Conservation (phyloP, 2,113 vertebrate species). For the Tachuris rubrigastra region DNA sequence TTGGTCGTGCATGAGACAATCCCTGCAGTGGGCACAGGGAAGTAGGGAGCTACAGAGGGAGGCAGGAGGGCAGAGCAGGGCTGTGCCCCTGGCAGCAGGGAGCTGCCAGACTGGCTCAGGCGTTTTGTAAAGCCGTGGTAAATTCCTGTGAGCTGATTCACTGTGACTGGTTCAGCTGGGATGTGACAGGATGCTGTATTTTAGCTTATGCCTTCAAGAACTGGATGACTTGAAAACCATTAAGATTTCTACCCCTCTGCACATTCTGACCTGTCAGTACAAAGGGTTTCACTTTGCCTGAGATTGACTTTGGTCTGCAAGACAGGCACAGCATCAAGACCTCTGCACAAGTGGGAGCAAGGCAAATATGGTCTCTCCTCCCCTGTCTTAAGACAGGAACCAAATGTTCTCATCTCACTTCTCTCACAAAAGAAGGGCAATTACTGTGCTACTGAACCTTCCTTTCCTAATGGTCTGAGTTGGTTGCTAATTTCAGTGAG, state of each 20-base stretch:
- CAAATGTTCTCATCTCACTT: neutral
- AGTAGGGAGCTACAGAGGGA: neutral
- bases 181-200: neutral
- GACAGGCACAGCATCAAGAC: neutral
- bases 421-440: neutral
- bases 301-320: neutral
- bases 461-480: neutral
- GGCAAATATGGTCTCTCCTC: accelerated
- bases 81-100: neutral
- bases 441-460: neutral
- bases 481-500: neutral
- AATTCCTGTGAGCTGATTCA: neutral
- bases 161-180: neutral
- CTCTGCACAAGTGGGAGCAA: neutral
- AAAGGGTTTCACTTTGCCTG: neutral
- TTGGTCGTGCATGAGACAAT: accelerated
- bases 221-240: neutral
- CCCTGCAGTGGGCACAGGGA: neutral
- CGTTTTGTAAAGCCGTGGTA: neutral
- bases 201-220: neutral
- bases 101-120: neutral
- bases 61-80: neutral
- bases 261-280: neutral
- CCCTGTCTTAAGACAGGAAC: neutral
- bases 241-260: neutral